Evolutionary conservation across 2,113 vertebrate species (phyloP).

Genomic region (Vulpes lagopus): DNA sequence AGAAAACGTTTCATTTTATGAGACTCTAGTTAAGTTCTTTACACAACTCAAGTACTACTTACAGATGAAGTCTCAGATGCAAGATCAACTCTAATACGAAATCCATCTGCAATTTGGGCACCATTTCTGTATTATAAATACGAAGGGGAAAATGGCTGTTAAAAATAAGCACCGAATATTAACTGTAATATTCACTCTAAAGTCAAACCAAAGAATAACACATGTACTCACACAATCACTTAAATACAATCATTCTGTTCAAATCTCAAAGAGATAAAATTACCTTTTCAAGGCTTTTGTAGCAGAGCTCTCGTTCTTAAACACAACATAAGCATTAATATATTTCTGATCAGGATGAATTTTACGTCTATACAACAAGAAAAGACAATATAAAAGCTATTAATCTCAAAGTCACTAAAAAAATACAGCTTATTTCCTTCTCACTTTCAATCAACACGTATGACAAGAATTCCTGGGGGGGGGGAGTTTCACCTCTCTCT

Average conservation of each 20-base stretch:
- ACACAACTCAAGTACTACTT: conserved; percentile 78
- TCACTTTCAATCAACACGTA: background rate
- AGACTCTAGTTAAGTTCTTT: background rate
- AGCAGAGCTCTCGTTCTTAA: conserved; percentile 90
- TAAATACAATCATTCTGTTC: background rate
- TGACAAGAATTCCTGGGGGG: background rate
- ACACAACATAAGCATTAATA: conserved; percentile 97
- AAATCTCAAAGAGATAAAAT: conserved; percentile 51
- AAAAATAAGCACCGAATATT: background rate
- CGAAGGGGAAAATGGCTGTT: background rate
- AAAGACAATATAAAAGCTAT: background rate
- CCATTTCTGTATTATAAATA: conserved; percentile 91
- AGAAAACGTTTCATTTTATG: background rate
- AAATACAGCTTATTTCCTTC: background rate
- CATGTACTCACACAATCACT: background rate
- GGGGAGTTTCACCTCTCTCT: background rate
- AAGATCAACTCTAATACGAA: conserved; percentile 94
- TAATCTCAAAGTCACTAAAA: conserved; percentile 27
- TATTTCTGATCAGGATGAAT: conserved; percentile 92
- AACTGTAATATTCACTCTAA: background rate
- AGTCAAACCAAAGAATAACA: conserved; percentile 49
- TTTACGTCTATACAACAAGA: conserved; percentile 88
- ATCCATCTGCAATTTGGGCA: conserved; percentile 90
- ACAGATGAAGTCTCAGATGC: conserved; percentile 87
- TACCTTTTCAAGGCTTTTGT: conserved; percentile 91